Evolutionary conservation across 2,113 vertebrate genomes (phyloP).

Genomic region (Solea senegalensis): DNA sequence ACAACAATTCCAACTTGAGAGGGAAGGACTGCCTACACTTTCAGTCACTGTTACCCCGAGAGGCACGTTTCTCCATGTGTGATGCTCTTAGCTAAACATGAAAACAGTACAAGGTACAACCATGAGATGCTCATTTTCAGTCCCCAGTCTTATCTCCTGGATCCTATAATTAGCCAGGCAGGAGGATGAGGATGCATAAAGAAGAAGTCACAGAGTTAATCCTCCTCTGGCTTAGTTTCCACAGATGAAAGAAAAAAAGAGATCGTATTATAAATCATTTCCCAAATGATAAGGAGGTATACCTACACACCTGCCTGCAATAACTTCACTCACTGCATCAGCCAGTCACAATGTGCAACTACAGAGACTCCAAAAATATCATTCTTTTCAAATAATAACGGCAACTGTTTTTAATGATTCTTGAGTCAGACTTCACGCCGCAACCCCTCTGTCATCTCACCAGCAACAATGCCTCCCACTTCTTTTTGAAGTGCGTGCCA

Average conservation of each 20-base stretch:
- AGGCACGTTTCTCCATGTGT: conserved; percentile 37
- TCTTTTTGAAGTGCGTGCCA: conserved; percentile 51
- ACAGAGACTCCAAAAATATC: neutral
- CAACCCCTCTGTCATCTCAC: conserved; percentile 33
- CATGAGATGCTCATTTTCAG: conserved; percentile 20
- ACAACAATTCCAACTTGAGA: conserved; percentile 47
- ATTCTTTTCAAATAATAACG: too few relatives aligned
- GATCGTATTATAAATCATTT: conserved; percentile 53
- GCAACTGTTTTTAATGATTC: conserved; percentile 1
- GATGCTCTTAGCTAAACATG: conserved; percentile 39
- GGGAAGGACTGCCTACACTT: conserved; percentile 61
- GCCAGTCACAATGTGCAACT: neutral
- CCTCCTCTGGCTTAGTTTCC: conserved; percentile 64
- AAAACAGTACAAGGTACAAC: conserved; percentile 17
- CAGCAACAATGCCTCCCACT: conserved; percentile 33
- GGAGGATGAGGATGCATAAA: conserved; percentile 71
- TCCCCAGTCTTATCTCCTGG: conserved; percentile 42
- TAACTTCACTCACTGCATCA: neutral
- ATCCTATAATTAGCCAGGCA: conserved; percentile 69
- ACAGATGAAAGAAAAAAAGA: conserved; percentile 37
- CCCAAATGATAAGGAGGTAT: conserved; percentile 37
- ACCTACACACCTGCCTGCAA: conserved; percentile 26
- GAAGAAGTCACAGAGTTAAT: conserved; percentile 64
- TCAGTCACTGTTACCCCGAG: neutral
- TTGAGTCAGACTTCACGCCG: conserved; percentile 17